Evolutionary conservation across 2,113 vertebrate species (phyloP).

Genomic region (Myanophis thanlyinensis): DNA sequence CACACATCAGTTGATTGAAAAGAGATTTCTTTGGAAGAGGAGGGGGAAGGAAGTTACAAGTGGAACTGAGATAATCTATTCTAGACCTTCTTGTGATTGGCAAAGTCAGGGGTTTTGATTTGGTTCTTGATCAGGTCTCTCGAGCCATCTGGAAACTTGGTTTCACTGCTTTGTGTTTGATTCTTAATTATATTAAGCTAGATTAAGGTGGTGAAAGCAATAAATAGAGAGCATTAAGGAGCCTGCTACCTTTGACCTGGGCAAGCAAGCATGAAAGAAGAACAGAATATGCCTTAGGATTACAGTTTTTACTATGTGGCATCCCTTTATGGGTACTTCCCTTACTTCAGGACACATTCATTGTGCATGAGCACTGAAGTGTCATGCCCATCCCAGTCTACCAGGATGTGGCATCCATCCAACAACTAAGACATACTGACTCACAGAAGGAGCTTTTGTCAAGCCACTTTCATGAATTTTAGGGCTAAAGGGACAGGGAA

Average conservation of each 20-base stretch:
- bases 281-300: background rate
- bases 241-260: background rate
- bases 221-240: background rate
- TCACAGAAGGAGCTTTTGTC: background rate
- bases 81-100: background rate
- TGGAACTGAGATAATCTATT: background rate
- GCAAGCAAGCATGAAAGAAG: background rate
- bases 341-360: background rate
- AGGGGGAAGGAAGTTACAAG: background rate
- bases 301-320: too few relatives aligned
- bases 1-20: background rate
- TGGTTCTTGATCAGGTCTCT: background rate
- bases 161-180: background rate
- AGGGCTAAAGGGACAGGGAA: background rate
- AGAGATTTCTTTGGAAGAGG: background rate
- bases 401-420: conserved; percentile 17
- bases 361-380: background rate
- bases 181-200: background rate
- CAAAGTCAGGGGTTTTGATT: background rate
- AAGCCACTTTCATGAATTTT: background rate
- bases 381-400: background rate
- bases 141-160: background rate
- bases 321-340: background rate
- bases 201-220: background rate
- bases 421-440: background rate